phyloP scores from a whole-genome alignment of 2,888 invertebrate genomes.

The Eucera pruinosa region DNA sequence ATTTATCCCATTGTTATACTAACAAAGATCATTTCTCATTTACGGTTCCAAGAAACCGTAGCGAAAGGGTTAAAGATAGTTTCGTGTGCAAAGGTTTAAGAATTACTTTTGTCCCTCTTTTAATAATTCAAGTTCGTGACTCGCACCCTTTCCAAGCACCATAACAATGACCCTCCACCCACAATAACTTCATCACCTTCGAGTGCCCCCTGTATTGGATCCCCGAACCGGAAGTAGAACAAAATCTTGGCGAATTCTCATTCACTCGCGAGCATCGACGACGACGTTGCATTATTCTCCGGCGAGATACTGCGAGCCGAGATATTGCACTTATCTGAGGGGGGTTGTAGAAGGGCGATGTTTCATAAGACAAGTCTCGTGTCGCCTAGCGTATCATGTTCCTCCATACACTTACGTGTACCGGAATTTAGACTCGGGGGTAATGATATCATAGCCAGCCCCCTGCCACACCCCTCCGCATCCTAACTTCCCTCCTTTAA shows the following conservation, averaged over 20 bases:
- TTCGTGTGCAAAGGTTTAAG: too few relatives aligned
- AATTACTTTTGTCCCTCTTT: too few relatives aligned
- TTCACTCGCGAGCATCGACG: neutral
- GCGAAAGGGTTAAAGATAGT: too few relatives aligned
- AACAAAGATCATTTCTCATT: too few relatives aligned
- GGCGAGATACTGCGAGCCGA: neutral
- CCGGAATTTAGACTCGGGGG: slow-evolving; percentile 33
- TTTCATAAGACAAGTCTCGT: slow-evolving; percentile 53
- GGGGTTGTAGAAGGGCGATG: slow-evolving; percentile 26
- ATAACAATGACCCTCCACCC: neutral
- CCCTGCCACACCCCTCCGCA: neutral
- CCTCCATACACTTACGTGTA: slow-evolving; percentile 31
- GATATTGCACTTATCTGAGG: slow-evolving; percentile 21
- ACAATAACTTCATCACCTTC: neutral
- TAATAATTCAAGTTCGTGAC: too few relatives aligned
- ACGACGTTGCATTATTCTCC: slow-evolving; percentile 5
- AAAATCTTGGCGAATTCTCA: neutral
- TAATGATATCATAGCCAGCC: slow-evolving; percentile 44
- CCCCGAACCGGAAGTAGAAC: neutral
- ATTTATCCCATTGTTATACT: too few relatives aligned
- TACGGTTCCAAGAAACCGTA: too few relatives aligned
- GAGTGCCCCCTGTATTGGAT: too few relatives aligned
- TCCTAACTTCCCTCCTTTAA: slow-evolving; percentile 4
- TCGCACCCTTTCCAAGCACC: too few relatives aligned
- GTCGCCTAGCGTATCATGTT: slow-evolving; percentile 48